Evolutionary conservation across 2,797 vertebrate species (phyloP), one percentile per base, ranked within the genome.

Genomic region (Carcharodon carcharias): DNA sequence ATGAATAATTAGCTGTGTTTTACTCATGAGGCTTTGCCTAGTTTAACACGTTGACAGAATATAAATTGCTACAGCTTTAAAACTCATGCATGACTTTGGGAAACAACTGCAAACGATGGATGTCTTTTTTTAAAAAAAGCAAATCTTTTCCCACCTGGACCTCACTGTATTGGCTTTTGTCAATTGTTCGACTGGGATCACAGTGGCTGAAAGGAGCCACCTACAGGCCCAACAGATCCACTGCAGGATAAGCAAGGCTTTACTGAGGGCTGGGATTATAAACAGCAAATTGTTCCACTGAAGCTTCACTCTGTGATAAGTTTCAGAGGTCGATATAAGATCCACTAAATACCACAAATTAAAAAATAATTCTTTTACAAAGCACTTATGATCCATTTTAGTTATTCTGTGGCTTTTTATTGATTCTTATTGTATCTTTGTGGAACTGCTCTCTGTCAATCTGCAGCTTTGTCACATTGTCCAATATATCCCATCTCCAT

Each of bases 21-120:
- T 35, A 71, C 94, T 71, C 94, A 77, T 9, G 94, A 95, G 94
- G 94, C 69, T 77, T 95, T 95, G 69, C 94, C 94, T 95, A 95
- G 94, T 95, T 95, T 95, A 95, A 95, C 28, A 77, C 50, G 94
- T 45, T 95, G 94, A 58, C 94, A 95, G 94, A 95, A 95, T 95
- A 95, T 95, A 95, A 95, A 95, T 95, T 54, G 54, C 54, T 31
- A 35, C 65, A n/a, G 94, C 67, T 95, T 95, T 95, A 95, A 80
- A 95, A 77, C 94, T 77, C 94, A 56, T 9, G 40, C 65, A 5
- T 18, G 93, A 71, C 93, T 95, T 50, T 95, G 69, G 67, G 56
- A 56, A 73, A 56, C 94, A 73, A 95, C 50, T 77, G 69, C 50
- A 95, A 95, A 95, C 50, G 69, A 95, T 77, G 69, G 94, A 95